A percentile compares a stretch with the other conserved stretches of the same genome.
phyloP scores from a whole-genome alignment of 2,888 invertebrate genomes.

The Drosophila niveifrons region DNA sequence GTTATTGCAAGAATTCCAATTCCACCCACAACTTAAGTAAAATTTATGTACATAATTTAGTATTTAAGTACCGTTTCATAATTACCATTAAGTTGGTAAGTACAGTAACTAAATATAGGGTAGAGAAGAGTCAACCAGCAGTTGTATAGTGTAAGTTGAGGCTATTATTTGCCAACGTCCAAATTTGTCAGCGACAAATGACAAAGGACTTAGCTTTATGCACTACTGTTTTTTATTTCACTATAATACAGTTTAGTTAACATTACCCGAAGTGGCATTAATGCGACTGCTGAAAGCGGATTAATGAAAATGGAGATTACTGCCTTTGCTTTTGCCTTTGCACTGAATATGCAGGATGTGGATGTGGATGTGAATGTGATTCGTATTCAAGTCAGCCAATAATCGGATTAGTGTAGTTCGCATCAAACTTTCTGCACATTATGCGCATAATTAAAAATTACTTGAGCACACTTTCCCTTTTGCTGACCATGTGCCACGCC shows the following conservation, averaged over 20 bases:
- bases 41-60: neutral
- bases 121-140: neutral
- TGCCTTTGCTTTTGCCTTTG: neutral
- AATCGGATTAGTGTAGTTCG: conserved; percentile 64
- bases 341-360: neutral
- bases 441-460: conserved; percentile 78
- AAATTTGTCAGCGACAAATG: conserved; percentile 12
- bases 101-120: conserved; percentile 1
- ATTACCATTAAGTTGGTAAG: neutral
- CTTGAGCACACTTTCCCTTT: conserved; percentile 44
- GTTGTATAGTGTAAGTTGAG: neutral
- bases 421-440: conserved; percentile 68
- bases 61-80: neutral
- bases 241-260: conserved; percentile 1
- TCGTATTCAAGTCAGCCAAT: conserved; percentile 44
- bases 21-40: neutral
- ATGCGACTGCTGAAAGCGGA: conserved; percentile 7
- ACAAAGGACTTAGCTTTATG: conserved; percentile 20
- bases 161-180: neutral
- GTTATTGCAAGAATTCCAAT: neutral
- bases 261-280: conserved; percentile 8
- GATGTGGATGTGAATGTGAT: conserved; percentile 13
- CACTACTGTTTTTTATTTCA: neutral
- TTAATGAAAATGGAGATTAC: conserved; percentile 23
- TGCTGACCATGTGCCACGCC: conserved; percentile 40